Base-by-base conservation (phyloP, 2,113 vertebrate species). In the Sinocyclocheilus grahami region DNA sequence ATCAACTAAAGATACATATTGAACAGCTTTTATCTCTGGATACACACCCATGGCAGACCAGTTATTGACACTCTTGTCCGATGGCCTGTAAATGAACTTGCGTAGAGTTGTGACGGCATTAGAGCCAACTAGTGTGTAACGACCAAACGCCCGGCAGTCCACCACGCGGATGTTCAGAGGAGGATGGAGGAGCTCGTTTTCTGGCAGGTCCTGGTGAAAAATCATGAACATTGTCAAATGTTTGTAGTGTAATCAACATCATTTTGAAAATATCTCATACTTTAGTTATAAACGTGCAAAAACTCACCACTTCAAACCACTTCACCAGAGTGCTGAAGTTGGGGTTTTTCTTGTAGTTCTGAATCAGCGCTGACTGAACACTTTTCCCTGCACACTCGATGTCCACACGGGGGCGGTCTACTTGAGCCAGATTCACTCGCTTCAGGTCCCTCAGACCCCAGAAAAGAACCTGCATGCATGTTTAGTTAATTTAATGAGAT, bases 291-390 rank as follows among this genome's bases (percentile, higher is more conserved):
- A 51, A 48, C 12, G 2, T 51, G 72, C 2, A 11, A 18, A 69
- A 60, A 94, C 97, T 95, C 88, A 99, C 98, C 96, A 99, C 98
- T 93, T 99, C 98, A 55, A 99, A 99, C 97, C 97, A 99, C 92
- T 99, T 99, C 86, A 99, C 97, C 78, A 99, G 90, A 5, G 96
- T 99, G 95, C 94, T 96, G 91, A 99, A 99, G 90, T 99, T 99
- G 82, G 98, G 98, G 90, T 99, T 99, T 90, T 99, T 99, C 95
- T 98, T 99, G 93, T 98, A 99, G 93, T 99, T 99, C 86, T 97
- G 97, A 92, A 99, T 99, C 65, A 98, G 94, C 20, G 95, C 94
- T 0, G 98, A 99, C 87, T 99, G 98, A 53, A 99, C 97, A 0
- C 97, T 97, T 90, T 93, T 95, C 2, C 98, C 98, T 0, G 98